Conservation (phyloP, 64 coral and sea anemone genomes). For the Trachythela sp. region DNA sequence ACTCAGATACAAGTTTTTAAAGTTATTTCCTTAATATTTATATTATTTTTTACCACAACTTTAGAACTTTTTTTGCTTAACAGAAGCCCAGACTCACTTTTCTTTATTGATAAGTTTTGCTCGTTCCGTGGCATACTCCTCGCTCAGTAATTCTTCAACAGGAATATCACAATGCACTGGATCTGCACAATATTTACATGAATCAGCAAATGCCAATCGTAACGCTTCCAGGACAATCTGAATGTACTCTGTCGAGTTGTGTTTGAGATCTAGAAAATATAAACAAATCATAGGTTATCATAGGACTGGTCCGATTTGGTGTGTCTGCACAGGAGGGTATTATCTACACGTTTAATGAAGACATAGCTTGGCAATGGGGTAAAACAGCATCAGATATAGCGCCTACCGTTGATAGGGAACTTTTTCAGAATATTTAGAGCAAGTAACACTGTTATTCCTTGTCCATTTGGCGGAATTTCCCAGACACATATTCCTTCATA, state of each 20-base stretch:
- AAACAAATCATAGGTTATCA: neutral
- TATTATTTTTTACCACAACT: no score
- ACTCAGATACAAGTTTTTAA: no score
- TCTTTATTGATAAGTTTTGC: conserved; percentile 51
- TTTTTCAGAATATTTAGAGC: conserved; percentile 84
- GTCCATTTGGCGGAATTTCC: conserved; percentile 97
- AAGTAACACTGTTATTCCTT: conserved; percentile 80
- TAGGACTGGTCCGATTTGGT: neutral
- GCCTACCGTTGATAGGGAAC: conserved; percentile 9
- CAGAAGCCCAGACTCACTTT: no score
- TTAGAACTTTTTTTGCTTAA: no score
- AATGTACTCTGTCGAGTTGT: conserved; percentile 71
- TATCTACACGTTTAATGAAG: no score
- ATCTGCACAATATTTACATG: conserved; percentile 81
- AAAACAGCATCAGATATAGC: neutral
- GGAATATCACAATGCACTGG: conserved; percentile 62
- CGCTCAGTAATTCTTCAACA: conserved; percentile 51
- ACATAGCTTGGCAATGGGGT: no score
- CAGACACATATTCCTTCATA: conserved; percentile 82
- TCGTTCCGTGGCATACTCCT: conserved; percentile 57
- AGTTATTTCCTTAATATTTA: no score
- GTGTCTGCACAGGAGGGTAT: no score
- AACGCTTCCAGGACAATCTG: conserved; percentile 67
- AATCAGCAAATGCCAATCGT: conserved; percentile 77
- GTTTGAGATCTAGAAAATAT: conserved; percentile 42